Percentiles rank a stretch among this genome's conserved stretches.
Conservation (phyloP, 2,113 vertebrate species). For the Solea solea region DNA sequence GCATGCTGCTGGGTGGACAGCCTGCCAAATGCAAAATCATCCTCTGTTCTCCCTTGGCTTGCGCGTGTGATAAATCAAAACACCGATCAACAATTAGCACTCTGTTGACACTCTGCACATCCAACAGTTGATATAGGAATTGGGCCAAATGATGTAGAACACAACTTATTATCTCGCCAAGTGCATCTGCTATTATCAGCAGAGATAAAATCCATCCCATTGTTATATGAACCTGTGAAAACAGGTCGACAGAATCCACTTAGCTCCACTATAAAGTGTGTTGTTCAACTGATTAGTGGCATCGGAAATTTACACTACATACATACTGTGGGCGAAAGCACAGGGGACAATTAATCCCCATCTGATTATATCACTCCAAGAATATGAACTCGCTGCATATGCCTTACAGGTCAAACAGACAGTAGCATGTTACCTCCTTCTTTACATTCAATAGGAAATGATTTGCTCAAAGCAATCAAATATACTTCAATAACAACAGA, state of each 20-base stretch:
- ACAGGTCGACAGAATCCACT: slow-evolving; percentile 52
- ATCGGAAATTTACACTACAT: slow-evolving; percentile 48
- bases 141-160: slow-evolving; percentile 71
- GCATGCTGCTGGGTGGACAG: slow-evolving; percentile 50
- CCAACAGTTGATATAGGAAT: slow-evolving; percentile 71
- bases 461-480: slow-evolving; percentile 72
- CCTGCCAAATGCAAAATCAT: slow-evolving; percentile 70
- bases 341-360: slow-evolving; percentile 58
- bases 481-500: slow-evolving; percentile 76
- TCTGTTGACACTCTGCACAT: slow-evolving; percentile 71
- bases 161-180: slow-evolving; percentile 72
- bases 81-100: slow-evolving; percentile 73
- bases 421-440: slow-evolving; percentile 38
- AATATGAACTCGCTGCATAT: slow-evolving; percentile 57
- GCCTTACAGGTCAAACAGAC: slow-evolving; percentile 74
- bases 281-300: slow-evolving; percentile 46
- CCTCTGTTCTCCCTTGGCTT: slow-evolving; percentile 66
- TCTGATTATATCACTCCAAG: slow-evolving; percentile 50
- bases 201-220: slow-evolving; percentile 63
- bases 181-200: slow-evolving; percentile 70
- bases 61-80: slow-evolving; percentile 69
- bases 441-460: slow-evolving; percentile 75
- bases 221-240: slow-evolving; percentile 69
- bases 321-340: slow-evolving; percentile 31
- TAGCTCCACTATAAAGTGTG: slow-evolving; percentile 39